Evolutionary conservation across 2,113 vertebrate species (phyloP), one percentile per base, ranked within the genome.

Genomic region (Smithornis capensis): DNA sequence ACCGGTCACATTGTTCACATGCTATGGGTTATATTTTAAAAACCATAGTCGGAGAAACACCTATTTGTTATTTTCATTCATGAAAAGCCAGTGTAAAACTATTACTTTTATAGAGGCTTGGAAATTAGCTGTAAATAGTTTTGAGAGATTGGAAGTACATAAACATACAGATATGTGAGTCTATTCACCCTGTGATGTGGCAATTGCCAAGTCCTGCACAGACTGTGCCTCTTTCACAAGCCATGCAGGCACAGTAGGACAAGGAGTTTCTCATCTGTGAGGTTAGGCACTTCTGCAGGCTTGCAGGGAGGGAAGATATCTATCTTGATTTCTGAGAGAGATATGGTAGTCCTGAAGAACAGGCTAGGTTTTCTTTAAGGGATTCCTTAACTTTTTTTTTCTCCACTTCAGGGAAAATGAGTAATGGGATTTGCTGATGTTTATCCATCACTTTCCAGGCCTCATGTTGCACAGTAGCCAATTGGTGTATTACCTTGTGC

Each of bases 321-420:
- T 50, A 16, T 63, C 63, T 9, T 50, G 50, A 38, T 55, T 75
- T 84, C 38, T 68, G 29, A 55, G 50, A 55, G 69, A 57, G 12
- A 42, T 5, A 6, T 7, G 5, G 5, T n/a, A 37, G 28, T 28
- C 14, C 31, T 0, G 1, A 74, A 50, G 57, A 29, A 59, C 0
- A 2, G 27, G 21, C 25, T 76, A 27, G 4, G 8, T 12, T 88
- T 68, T 73, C 63, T 71, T 25, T 50, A 33, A 45, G 45, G 31
- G 6, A 0, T 65, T 71, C 12, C 10, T 42, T 40, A 55, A 21
- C 11, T 4, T 67, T 79, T 84, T 6, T 56, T 47, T 60, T 6
- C 14, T 16, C 27, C 52, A 2, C 52, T 79, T 52, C 13, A 19
- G 27, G 57, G 33, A 50, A 89, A 63, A 42, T 12, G 45, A 77